These are phyloP conservation scores for Troglohyphantes excavatus DNA, from an alignment of 2,888 invertebrate species.

Conservation along the genomic window DNA sequence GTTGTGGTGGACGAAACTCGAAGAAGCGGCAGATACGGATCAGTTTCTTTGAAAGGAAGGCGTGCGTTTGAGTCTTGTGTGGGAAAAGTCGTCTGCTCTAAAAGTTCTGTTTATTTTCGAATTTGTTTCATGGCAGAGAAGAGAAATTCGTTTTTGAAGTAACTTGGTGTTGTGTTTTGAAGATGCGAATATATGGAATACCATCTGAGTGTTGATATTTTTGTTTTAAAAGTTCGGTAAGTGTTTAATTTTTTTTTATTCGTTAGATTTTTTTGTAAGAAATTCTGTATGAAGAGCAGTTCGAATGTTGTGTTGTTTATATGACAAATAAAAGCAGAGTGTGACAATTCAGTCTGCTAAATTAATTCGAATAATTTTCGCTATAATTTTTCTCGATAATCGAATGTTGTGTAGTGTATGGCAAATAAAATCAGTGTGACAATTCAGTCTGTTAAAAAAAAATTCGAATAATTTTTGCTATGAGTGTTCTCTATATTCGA, in stretches of 20 bases:
- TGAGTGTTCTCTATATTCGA: too few species aligned
- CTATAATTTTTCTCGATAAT: too few species aligned
- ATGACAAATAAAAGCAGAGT: too few species aligned
- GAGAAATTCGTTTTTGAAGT: not conserved
- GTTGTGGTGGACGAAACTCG: constrained; percentile 30
- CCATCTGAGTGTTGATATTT: not conserved
- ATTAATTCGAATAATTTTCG: too few species aligned
- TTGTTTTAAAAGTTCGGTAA: constrained; percentile 14
- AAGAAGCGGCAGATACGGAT: constrained; percentile 45
- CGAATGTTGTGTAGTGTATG: too few species aligned
- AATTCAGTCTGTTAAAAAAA: too few species aligned
- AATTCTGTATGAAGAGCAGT: too few species aligned
- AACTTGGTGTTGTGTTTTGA: not conserved
- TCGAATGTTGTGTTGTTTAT: too few species aligned
- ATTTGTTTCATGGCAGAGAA: not conserved
- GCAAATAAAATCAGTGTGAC: too few species aligned
- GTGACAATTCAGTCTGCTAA: too few species aligned
- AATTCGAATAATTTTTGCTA: too few species aligned
- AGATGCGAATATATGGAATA: constrained; percentile 30
- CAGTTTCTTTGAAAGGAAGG: not conserved
- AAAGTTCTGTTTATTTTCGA: constrained; percentile 3
- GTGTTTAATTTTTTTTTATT: not conserved
- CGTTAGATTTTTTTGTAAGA: too few species aligned
- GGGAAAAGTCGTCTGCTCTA: not conserved
- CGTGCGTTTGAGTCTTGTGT: not conserved